phyloP scores from a whole-genome alignment of 1,140 invertebrate genomes.

The Cotesia vestalis region DNA sequence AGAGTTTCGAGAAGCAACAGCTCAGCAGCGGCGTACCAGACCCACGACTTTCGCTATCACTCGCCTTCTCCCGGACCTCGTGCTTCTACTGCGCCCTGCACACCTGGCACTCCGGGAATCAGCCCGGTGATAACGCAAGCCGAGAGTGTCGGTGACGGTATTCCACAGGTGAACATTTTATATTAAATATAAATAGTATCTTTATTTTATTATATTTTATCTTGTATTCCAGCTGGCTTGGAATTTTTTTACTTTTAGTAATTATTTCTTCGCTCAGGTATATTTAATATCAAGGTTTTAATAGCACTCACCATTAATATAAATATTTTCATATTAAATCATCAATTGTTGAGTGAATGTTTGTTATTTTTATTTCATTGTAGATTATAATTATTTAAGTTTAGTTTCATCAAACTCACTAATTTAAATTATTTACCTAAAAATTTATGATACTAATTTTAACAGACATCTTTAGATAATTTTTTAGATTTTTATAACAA shows the following conservation, averaged over 20 bases:
- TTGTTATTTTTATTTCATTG: neutral
- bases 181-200: constrained; percentile 19
- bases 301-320: neutral
- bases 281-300: constrained; percentile 17
- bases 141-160: constrained; percentile 56
- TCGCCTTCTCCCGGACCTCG: constrained; percentile 55
- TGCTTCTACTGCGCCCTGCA: constrained; percentile 58
- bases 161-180: constrained; percentile 55
- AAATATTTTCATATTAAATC: neutral
- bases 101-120: constrained; percentile 60
- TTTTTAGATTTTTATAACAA: too few species aligned
- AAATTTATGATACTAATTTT: too few species aligned
- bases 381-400: neutral
- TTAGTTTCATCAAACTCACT: neutral
- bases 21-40: constrained; percentile 58
- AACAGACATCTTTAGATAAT: too few species aligned
- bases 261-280: constrained; percentile 61
- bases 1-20: constrained; percentile 61
- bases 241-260: constrained; percentile 58
- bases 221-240: constrained; percentile 57
- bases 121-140: constrained; percentile 60
- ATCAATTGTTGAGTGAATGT: too few species aligned
- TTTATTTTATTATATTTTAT: constrained; percentile 18
- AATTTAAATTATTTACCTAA: neutral
- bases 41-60: constrained; percentile 60